Evolutionary conservation across 2,797 vertebrate genomes (phyloP).

Genomic region (Rhabdomys pumilio): DNA sequence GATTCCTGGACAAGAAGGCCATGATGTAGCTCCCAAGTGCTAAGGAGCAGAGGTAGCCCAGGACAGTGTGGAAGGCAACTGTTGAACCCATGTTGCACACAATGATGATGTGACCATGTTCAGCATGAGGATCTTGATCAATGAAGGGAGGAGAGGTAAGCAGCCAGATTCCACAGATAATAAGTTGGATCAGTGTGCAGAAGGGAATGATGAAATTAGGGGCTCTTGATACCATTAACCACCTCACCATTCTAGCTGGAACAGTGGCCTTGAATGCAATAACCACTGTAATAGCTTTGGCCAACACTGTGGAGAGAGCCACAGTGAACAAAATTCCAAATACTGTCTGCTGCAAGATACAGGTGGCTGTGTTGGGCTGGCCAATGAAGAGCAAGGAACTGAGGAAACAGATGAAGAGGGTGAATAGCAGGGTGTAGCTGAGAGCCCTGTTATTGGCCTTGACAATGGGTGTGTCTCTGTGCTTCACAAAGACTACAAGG

Average conservation of each 20-base stretch:
- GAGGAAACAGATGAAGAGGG: too few species aligned
- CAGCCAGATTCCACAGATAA: not conserved
- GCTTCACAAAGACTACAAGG: too few species aligned
- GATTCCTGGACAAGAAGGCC: not conserved
- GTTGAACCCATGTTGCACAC: not conserved
- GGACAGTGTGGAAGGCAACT: constrained; percentile 8
- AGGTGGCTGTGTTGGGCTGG: not conserved
- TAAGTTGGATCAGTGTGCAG: not conserved
- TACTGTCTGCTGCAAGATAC: not conserved
- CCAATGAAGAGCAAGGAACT: not conserved
- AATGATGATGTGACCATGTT: not conserved
- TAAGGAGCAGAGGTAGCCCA: constrained; percentile 12
- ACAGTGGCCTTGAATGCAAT: not conserved
- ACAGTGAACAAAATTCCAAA: not conserved
- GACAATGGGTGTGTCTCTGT: too few species aligned
- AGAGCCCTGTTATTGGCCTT: too few species aligned
- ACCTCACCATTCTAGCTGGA: not conserved
- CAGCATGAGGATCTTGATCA: not conserved
- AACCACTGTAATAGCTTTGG: too few species aligned
- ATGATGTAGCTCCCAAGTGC: constrained; percentile 11
- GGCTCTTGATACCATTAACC: not conserved
- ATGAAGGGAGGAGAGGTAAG: not conserved
- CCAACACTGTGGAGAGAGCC: too few species aligned
- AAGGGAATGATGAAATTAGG: not conserved
- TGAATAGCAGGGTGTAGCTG: too few species aligned